Conservation (phyloP, 2,113 vertebrate genomes). For the Tyrannus savana region DNA sequence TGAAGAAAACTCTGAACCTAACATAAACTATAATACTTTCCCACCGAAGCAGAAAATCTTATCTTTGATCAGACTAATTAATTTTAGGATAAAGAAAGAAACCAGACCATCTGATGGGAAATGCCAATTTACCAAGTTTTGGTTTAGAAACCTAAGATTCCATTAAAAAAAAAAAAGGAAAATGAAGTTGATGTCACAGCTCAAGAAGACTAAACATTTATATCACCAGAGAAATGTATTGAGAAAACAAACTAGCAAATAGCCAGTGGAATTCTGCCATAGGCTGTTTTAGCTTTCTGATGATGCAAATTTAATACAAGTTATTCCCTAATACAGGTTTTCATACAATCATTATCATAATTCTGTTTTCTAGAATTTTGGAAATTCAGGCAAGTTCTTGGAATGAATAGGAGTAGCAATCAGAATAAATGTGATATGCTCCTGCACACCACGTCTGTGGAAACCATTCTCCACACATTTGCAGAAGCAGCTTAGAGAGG, state of each 20-base stretch:
- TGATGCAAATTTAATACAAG: background rate
- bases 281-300: background rate
- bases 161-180: background rate
- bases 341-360: background rate
- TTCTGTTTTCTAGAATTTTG: background rate
- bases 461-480: background rate
- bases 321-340: background rate
- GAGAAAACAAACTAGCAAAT: background rate
- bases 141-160: background rate
- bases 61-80: background rate
- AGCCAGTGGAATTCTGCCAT: background rate
- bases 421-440: background rate
- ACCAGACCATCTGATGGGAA: background rate
- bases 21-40: background rate
- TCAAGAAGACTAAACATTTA: background rate
- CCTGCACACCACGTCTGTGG: background rate
- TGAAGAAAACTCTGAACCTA: background rate
- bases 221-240: background rate
- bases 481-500: background rate
- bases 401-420: background rate
- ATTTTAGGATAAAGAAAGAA: background rate
- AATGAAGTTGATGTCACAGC: background rate
- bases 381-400: background rate
- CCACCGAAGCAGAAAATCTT: background rate
- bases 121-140: background rate